phyloP scores from a whole-genome alignment of 2,888 invertebrate genomes.

The Drepana falcataria region DNA sequence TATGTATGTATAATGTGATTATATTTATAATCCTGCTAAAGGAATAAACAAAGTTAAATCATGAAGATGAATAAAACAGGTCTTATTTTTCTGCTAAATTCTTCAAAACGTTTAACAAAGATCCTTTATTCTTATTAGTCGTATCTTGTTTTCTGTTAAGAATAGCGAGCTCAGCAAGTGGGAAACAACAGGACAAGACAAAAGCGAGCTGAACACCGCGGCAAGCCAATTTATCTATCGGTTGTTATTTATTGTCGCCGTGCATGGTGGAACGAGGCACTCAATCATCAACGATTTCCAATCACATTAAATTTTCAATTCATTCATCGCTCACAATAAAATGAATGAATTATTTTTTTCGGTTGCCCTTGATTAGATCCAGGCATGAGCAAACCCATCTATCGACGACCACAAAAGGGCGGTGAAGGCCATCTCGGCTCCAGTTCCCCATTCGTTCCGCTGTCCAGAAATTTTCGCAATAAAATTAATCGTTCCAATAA shows the following conservation, averaged over 20 bases:
- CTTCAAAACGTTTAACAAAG: too few species aligned
- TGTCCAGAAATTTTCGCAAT: constrained; percentile 76
- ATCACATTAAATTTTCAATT: constrained; percentile 63
- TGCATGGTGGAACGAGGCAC: constrained; percentile 22
- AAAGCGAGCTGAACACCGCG: constrained; percentile 16
- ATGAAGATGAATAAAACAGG: too few species aligned
- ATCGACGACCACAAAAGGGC: constrained; percentile 66
- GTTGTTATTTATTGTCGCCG: constrained; percentile 31
- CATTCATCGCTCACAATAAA: constrained; percentile 51
- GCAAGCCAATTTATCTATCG: constrained; percentile 24
- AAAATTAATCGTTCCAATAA: constrained; percentile 78
- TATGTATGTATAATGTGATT: too few species aligned
- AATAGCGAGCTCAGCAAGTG: background rate
- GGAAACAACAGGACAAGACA: constrained; percentile 16
- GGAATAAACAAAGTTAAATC: too few species aligned
- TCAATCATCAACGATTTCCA: constrained; percentile 47
- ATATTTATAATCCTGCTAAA: too few species aligned
- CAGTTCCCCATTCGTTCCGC: constrained; percentile 70
- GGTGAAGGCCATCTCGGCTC: constrained; percentile 48
- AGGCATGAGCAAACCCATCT: constrained; percentile 55
- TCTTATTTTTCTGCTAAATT: too few species aligned
- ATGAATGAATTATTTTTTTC: constrained; percentile 41
- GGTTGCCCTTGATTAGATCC: constrained; percentile 64
- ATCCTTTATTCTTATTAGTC: background rate
- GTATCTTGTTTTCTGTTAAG: background rate